Conservation (phyloP, 1,140 invertebrate species). For the Nasonia vitripennis region DNA sequence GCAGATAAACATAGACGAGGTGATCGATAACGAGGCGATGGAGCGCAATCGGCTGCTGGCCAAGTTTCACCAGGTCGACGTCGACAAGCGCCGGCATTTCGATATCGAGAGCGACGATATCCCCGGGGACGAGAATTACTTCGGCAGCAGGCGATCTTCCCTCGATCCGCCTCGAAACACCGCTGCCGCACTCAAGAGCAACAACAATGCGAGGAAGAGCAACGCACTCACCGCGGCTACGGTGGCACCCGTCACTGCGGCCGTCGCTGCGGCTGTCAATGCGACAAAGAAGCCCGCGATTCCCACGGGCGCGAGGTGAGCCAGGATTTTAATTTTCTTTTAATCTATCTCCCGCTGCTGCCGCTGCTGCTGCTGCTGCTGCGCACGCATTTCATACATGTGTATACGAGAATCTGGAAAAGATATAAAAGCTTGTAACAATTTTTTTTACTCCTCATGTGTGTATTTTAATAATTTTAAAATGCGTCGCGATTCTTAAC, state of each 20-base stretch:
- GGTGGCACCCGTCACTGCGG: neutral
- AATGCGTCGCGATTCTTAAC: neutral
- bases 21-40: conserved; percentile 59
- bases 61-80: conserved; percentile 57
- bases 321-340: neutral
- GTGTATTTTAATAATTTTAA: neutral
- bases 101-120: neutral
- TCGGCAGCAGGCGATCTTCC: conserved; percentile 56
- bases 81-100: neutral
- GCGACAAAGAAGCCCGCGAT: conserved; percentile 55
- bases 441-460: neutral
- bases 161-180: conserved; percentile 17
- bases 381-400: neutral
- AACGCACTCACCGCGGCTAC: neutral
- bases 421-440: no score
- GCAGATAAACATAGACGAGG: conserved; percentile 57
- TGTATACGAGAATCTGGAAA: no score
- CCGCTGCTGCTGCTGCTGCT: neutral
- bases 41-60: conserved; percentile 64
- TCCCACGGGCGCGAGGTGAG: conserved; percentile 49
- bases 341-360: neutral
- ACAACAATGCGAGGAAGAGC: conserved; percentile 58
- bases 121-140: conserved; percentile 2
- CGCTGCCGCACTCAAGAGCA: conserved; percentile 49
- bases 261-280: conserved; percentile 5